Percentiles rank a stretch among this genome's conserved stretches.
These are phyloP conservation scores for Rhorus exstirpatorius DNA, from an alignment of 2,888 invertebrate genomes.

Conservation along the genomic window DNA sequence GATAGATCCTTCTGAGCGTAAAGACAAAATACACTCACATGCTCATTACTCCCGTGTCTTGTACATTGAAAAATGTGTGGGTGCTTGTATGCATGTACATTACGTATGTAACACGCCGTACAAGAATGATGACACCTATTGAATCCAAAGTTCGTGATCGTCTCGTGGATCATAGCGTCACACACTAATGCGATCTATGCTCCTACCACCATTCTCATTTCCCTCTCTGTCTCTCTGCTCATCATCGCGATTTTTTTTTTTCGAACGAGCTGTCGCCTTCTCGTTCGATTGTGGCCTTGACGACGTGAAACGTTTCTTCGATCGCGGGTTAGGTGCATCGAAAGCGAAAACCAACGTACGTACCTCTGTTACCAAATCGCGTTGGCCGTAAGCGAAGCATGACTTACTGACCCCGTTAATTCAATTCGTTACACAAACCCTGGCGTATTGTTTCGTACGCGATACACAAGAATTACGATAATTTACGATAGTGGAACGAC, in stretches of 20 bases:
- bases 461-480: constrained; percentile 15
- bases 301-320: constrained; percentile 64
- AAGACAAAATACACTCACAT: constrained; percentile 48
- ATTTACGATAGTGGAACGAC: constrained; percentile 9
- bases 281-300: constrained; percentile 79
- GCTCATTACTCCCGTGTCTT: constrained; percentile 7
- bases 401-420: constrained; percentile 61
- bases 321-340: constrained; percentile 77
- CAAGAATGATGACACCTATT: constrained; percentile 70
- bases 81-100: neutral
- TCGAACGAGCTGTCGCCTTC: neutral
- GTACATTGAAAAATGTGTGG: constrained; percentile 12
- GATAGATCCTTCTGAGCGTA: constrained; percentile 18
- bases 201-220: neutral
- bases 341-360: constrained; percentile 81
- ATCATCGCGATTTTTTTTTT: constrained; percentile 26
- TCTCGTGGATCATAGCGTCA: constrained; percentile 55
- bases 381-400: constrained; percentile 32
- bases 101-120: neutral
- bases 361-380: constrained; percentile 62
- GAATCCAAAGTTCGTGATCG: constrained; percentile 70
- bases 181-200: constrained; percentile 14
- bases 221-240: constrained; percentile 5
- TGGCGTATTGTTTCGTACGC: constrained; percentile 36
- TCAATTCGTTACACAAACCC: constrained; percentile 8